Evolutionary conservation across 2,888 invertebrate genomes (phyloP), one percentile per base, ranked within the genome.

Genomic region (Erebia ligea): DNA sequence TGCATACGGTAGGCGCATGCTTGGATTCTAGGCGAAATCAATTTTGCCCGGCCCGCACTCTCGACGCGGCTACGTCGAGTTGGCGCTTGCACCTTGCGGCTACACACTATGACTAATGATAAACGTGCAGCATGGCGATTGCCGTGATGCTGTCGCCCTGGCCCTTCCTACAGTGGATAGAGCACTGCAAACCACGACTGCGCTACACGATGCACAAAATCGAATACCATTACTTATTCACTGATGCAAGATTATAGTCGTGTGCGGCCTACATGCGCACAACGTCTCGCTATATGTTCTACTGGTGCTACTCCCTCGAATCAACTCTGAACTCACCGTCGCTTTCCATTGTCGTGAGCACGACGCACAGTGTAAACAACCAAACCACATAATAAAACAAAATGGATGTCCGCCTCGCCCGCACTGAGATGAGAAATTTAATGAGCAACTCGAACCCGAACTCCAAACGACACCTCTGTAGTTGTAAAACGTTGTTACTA

Each of bases 401-500:
- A 93, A 93, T 93, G 93, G 93, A 91, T 89, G 92, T 88, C 86
- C 83, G 82, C 84, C 84, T 88, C 85, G 88, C 83, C 86, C 87
- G 88, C 87, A 84, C 84, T 80, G 86, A 90, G 88, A 90, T 89
- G 89, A 88, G 84, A 87, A 86, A 86, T 88, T 91, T 90, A 91
- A 90, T 89, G 86, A 86, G 84, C 89, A 84, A 86, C 82, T 78
- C 78, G 80, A 81, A 80, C 62, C 78, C 78, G 80, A 80, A 80
- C 70, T 62, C 78, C 78, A 79, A 80, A 80, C 72, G 67, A 68
- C 83, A 83, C 83, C 80, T 81, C 84, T 85, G 83, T 83, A 92
- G 91, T 93, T 87, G 93, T 93, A 93, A 92, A 93, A 91, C 88
- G 90, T 88, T 89, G 89, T 91, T 93, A 92, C 92, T 92, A 93